These are phyloP conservation scores for Chalcosyrphus nemorum DNA, from an alignment of 2,888 invertebrate genomes.

Conservation along the genomic window DNA sequence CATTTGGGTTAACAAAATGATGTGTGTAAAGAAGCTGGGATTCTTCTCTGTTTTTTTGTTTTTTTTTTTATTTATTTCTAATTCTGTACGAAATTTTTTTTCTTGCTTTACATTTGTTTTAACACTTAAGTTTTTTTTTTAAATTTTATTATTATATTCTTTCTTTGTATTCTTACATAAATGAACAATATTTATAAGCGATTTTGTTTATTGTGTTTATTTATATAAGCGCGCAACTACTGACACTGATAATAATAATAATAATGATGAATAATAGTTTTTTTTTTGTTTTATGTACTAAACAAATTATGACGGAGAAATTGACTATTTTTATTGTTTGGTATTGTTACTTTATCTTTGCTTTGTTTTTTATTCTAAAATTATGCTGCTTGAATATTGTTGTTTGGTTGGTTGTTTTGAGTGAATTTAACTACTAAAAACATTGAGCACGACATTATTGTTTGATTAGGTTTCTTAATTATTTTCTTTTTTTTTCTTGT, in stretches of 20 bases:
- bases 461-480: slow-evolving; percentile 46
- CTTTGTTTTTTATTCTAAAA: slow-evolving; percentile 40
- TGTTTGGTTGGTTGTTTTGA: slow-evolving; percentile 45
- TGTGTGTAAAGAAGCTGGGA: slow-evolving; percentile 70
- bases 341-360: slow-evolving; percentile 41
- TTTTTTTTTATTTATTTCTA: slow-evolving; percentile 29
- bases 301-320: slow-evolving; percentile 66
- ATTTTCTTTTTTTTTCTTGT: not conserved
- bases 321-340: slow-evolving; percentile 71
- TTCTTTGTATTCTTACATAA: slow-evolving; percentile 41
- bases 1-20: slow-evolving; percentile 15
- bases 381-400: slow-evolving; percentile 61
- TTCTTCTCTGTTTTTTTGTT: slow-evolving; percentile 64
- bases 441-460: slow-evolving; percentile 71
- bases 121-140: slow-evolving; percentile 56
- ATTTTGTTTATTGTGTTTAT: slow-evolving; percentile 55
- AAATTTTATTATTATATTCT: too few relatives aligned
- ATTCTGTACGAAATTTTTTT: slow-evolving; percentile 61
- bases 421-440: slow-evolving; percentile 63
- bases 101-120: slow-evolving; percentile 31
- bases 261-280: slow-evolving; percentile 58
- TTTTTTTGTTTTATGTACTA: slow-evolving; percentile 27
- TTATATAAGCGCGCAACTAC: slow-evolving; percentile 71
- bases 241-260: slow-evolving; percentile 68
- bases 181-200: slow-evolving; percentile 69